Percentiles rank a stretch among this genome's conserved stretches.
phyloP scores from a whole-genome alignment of 2,113 vertebrate genomes.

The Australoheros scitulus region DNA sequence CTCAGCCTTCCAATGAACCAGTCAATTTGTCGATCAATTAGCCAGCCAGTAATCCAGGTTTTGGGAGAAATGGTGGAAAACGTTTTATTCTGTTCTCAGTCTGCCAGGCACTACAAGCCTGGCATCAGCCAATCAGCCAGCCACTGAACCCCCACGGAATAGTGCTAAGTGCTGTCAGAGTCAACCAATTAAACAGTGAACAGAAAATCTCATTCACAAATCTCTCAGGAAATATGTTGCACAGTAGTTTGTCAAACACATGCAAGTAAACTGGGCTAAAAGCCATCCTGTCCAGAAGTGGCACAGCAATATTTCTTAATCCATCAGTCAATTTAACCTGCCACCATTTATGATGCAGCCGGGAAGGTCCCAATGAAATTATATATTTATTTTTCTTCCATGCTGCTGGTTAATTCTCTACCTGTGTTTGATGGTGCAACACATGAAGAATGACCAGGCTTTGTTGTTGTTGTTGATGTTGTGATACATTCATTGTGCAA shows the following conservation, averaged over 20 bases:
- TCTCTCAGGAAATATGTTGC: background rate
- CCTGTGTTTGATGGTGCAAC: background rate
- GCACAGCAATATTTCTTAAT: constrained; percentile 16
- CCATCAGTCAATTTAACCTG: constrained; percentile 12
- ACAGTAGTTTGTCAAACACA: background rate
- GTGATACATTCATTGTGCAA: background rate
- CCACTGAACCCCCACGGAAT: background rate
- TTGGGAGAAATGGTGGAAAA: constrained; percentile 6
- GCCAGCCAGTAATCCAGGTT: background rate
- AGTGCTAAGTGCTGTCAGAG: background rate
- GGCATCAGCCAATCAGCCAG: background rate
- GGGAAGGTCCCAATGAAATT: constrained; percentile 21
- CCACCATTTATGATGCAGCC: background rate
- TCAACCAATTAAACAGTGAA: background rate
- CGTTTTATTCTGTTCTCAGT: background rate
- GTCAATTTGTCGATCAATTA: background rate
- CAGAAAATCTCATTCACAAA: constrained; percentile 4
- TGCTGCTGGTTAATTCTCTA: background rate
- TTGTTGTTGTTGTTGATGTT: background rate
- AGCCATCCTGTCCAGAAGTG: background rate
- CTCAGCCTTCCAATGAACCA: background rate
- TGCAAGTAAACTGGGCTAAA: background rate
- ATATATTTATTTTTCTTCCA: background rate
- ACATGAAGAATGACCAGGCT: background rate
- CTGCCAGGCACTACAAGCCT: background rate